Evolutionary conservation across 2,113 vertebrate genomes (phyloP).

Genomic region (Pycnonotus jocosus): DNA sequence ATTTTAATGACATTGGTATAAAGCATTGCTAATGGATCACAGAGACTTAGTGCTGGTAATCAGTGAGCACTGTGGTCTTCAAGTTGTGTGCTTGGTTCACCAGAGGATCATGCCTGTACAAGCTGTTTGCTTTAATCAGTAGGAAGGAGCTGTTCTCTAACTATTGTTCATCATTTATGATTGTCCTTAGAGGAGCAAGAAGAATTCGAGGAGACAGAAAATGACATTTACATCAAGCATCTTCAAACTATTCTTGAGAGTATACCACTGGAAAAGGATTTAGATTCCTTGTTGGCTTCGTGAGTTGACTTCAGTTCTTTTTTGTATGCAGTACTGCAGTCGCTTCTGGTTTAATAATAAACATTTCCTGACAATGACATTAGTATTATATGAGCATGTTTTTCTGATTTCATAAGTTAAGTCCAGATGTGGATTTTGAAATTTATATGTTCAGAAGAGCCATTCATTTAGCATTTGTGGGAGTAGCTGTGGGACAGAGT

Average conservation of each 20-base stretch:
- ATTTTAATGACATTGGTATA: neutral
- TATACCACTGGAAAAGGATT: conserved; percentile 74
- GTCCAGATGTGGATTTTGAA: neutral
- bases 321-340: neutral
- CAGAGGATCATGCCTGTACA: neutral
- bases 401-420: neutral
- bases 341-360: neutral
- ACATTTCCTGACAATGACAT: neutral
- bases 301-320: conserved; percentile 54
- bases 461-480: neutral
- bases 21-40: neutral
- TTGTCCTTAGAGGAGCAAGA: conserved; percentile 56
- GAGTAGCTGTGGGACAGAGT: neutral
- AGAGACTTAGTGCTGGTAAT: neutral
- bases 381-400: neutral
- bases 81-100: neutral
- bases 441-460: neutral
- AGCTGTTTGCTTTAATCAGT: neutral
- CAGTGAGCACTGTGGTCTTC: neutral
- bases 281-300: conserved; percentile 80
- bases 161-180: neutral
- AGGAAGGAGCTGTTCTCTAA: neutral
- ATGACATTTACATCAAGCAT: conserved; percentile 44
- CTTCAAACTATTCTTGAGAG: conserved; percentile 78
- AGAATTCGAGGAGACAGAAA: conserved; percentile 40